These are phyloP conservation scores for Malurus cyaneus DNA, from an alignment of 2,113 vertebrate genomes.

Conservation along the genomic window DNA sequence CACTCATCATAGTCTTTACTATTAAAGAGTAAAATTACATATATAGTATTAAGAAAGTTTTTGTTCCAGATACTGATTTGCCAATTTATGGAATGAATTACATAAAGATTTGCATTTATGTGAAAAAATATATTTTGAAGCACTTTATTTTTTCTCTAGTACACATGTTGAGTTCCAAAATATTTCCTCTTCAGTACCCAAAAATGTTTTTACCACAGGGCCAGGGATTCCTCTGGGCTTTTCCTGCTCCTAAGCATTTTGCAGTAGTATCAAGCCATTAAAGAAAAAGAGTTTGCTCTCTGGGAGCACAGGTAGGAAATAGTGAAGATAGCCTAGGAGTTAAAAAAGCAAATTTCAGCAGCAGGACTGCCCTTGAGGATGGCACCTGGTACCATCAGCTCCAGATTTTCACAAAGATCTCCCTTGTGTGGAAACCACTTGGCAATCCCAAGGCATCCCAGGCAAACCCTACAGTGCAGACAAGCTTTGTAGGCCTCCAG, in stretches of 20 bases:
- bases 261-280: neutral
- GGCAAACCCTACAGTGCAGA: accelerated
- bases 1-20: neutral
- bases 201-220: neutral
- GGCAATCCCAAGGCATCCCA: neutral
- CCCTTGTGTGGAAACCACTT: neutral
- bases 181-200: neutral
- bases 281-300: neutral
- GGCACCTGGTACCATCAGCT: neutral
- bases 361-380: accelerated
- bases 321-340: neutral
- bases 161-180: accelerated
- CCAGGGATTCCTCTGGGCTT: neutral
- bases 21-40: neutral
- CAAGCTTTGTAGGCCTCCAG: neutral
- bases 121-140: neutral
- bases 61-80: neutral
- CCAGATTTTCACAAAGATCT: accelerated
- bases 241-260: neutral
- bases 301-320: neutral
- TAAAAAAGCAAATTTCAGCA: neutral
- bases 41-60: neutral
- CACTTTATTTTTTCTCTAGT: neutral
- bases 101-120: neutral
- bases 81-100: neutral